Percentiles rank a stretch among this genome's conserved stretches.
phyloP scores from a whole-genome alignment of 1,140 invertebrate genomes.

The Camponotus floridanus region DNA sequence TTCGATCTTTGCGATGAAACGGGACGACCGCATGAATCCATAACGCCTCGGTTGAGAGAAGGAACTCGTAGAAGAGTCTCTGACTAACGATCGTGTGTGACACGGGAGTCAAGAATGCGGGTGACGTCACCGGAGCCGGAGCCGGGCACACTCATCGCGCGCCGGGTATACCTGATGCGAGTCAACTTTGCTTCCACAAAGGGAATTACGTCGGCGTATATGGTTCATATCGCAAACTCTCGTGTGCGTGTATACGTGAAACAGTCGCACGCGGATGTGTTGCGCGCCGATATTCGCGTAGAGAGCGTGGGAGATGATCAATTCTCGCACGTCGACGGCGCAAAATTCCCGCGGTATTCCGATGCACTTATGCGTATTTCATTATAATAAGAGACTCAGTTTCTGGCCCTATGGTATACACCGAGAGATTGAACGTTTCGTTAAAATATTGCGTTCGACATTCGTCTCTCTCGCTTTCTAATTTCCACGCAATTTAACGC shows the following conservation, averaged over 20 bases:
- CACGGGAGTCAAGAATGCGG: constrained; percentile 71
- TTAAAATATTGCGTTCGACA: too few species aligned
- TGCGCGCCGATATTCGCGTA: neutral
- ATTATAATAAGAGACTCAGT: constrained; percentile 31
- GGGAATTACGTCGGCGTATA: neutral
- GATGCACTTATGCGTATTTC: neutral
- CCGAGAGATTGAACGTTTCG: too few species aligned
- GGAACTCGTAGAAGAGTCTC: constrained; percentile 71
- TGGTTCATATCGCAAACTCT: neutral
- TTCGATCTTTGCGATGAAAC: constrained; percentile 26
- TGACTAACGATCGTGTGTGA: constrained; percentile 74
- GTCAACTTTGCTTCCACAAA: constrained; percentile 66
- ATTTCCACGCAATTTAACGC: neutral
- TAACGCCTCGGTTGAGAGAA: constrained; percentile 15
- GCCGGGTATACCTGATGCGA: constrained; percentile 58
- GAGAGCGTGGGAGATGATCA: constrained; percentile 43
- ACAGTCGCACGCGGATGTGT: neutral
- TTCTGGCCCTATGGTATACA: neutral
- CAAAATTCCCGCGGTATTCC: constrained; percentile 19
- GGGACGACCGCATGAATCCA: constrained; percentile 34
- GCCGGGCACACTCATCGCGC: constrained; percentile 55
- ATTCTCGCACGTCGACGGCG: constrained; percentile 27
- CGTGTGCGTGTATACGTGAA: neutral
- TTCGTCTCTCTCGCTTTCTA: neutral
- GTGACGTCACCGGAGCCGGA: constrained; percentile 66